Percentiles rank a stretch among this genome's conserved stretches.
Evolutionary conservation across 2,113 vertebrate genomes (phyloP).

Genomic region (Orcinus orca): DNA sequence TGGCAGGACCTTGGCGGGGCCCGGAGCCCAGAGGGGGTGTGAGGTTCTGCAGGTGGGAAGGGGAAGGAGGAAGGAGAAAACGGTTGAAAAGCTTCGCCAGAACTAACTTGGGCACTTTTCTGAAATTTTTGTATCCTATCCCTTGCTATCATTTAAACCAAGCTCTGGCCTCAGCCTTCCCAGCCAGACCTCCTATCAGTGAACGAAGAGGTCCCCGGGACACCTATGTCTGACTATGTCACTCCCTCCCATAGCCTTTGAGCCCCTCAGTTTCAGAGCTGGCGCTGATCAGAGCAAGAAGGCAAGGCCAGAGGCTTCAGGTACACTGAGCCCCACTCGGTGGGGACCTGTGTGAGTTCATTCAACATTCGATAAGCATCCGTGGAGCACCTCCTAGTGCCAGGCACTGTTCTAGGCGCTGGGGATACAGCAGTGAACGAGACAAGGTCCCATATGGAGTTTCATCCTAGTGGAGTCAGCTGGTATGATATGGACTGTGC

Average conservation of each 20-base stretch:
- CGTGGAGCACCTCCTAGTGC: neutral
- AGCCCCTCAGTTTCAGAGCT: neutral
- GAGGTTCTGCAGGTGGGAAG: conserved; percentile 81
- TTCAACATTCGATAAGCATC: rapidly evolving
- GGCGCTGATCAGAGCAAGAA: neutral
- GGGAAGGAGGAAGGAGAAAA: neutral
- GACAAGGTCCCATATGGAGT: neutral
- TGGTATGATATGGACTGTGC: neutral
- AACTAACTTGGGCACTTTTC: neutral
- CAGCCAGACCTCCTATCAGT: neutral
- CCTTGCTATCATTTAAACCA: neutral
- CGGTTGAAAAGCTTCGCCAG: neutral
- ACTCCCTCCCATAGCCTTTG: neutral
- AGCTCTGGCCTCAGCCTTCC: neutral
- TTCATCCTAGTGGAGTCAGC: neutral
- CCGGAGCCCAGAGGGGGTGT: conserved; percentile 89
- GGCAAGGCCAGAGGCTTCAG: neutral
- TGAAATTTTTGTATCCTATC: neutral
- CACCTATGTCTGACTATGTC: neutral
- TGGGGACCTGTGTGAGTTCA: neutral
- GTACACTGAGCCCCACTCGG: neutral
- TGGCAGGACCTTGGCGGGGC: conserved; percentile 88
- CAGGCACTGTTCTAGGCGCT: neutral
- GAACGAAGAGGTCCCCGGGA: neutral
- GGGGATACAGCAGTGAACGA: neutral